Evolutionary conservation across 2,113 vertebrate genomes (phyloP).

Genomic region (Myiopsitta monachus): DNA sequence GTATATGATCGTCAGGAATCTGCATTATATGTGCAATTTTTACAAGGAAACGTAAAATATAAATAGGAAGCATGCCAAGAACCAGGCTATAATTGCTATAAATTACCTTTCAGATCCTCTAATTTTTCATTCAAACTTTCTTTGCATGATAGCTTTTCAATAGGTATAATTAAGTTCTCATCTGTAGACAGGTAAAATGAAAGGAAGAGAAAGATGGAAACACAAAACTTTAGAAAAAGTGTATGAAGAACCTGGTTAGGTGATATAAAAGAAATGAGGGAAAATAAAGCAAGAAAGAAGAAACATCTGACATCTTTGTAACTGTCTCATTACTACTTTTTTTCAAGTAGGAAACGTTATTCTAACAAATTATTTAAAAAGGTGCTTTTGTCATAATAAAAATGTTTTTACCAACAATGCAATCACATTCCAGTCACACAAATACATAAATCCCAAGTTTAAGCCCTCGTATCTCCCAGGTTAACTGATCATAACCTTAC

Average conservation of each 20-base stretch:
- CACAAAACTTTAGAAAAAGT: slow-evolving; percentile 25
- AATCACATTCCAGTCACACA: background rate
- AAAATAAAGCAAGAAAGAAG: background rate
- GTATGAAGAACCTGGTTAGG: background rate
- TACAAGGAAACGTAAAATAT: background rate
- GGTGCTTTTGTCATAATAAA: background rate
- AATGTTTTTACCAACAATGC: background rate
- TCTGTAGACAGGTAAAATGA: slow-evolving; percentile 71
- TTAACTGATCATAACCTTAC: background rate
- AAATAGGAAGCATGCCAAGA: background rate
- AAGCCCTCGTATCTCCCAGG: background rate
- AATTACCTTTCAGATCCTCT: slow-evolving; percentile 85
- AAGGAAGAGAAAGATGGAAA: slow-evolving; percentile 51
- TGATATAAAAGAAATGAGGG: background rate
- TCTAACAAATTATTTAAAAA: background rate
- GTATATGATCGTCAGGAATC: background rate
- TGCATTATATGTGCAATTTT: background rate
- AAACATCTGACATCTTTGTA: background rate
- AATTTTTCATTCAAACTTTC: slow-evolving; percentile 83
- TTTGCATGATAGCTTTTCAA: slow-evolving; percentile 81
- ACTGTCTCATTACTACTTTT: background rate
- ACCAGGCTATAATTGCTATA: background rate
- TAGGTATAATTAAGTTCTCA: slow-evolving; percentile 80
- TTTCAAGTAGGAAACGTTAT: background rate
- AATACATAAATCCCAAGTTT: background rate